Evolutionary conservation across 64 coral and sea anemone genomes (phyloP).

Genomic region (Acropora tenuis): DNA sequence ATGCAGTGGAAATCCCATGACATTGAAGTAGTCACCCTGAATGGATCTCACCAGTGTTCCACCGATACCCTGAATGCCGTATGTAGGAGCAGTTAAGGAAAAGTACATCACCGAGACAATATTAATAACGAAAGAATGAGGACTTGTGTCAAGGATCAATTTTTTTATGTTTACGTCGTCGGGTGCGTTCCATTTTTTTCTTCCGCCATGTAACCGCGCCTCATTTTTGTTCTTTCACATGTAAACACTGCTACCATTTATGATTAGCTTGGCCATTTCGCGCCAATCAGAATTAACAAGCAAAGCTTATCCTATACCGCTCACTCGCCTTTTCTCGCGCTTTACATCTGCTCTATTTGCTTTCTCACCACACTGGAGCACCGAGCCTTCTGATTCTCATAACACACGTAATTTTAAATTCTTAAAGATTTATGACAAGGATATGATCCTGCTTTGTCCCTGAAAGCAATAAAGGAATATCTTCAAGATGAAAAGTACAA

Average conservation of each 20-base stretch:
- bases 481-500: no score
- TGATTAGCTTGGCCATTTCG: no score
- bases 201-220: no score
- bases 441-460: constrained; percentile 99
- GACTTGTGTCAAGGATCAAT: not conserved
- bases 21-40: constrained; percentile 94
- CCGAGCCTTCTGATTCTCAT: not conserved
- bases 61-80: constrained; percentile 97
- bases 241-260: no score
- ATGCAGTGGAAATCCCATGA: constrained; percentile 93
- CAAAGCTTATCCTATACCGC: not conserved
- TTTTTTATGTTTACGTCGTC: not conserved
- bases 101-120: not conserved
- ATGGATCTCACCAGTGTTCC: constrained; percentile 86
- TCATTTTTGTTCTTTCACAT: no score
- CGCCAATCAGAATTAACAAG: not conserved
- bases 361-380: no score
- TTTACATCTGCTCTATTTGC: not conserved
- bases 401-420: not conserved
- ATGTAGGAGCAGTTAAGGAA: constrained; percentile 74
- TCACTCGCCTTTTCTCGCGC: not conserved
- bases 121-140: not conserved
- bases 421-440: constrained; percentile 15
- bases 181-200: no score
- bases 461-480: constrained; percentile 24